Conservation (phyloP, 2,113 vertebrate species). For the Oryzias javanicus region DNA sequence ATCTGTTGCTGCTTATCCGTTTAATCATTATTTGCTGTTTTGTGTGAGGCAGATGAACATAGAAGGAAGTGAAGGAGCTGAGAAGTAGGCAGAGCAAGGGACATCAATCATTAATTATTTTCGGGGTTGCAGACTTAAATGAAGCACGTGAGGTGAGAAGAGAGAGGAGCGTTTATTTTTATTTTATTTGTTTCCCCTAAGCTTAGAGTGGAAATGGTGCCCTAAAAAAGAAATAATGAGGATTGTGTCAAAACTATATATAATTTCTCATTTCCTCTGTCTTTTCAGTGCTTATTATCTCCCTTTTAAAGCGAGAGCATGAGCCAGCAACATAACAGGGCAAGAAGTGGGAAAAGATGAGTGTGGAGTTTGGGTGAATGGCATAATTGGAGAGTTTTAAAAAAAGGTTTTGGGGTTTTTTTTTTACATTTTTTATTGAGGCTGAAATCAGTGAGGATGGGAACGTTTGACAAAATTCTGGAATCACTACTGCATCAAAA, state of each 20-base stretch:
- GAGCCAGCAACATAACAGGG: slow-evolving; percentile 13
- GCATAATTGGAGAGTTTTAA: slow-evolving; percentile 14
- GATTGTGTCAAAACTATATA: slow-evolving; percentile 20
- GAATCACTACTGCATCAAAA: no score
- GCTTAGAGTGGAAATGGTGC: slow-evolving; percentile 23
- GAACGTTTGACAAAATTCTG: no score
- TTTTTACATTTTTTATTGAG: no score
- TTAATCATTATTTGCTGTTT: slow-evolving; percentile 40
- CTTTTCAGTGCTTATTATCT: slow-evolving; percentile 43
- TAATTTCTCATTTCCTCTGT: slow-evolving; percentile 36
- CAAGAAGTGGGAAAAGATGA: slow-evolving; percentile 26
- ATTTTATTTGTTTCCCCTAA: slow-evolving; percentile 8
- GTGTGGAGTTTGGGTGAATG: slow-evolving; percentile 28
- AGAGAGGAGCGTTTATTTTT: not conserved
- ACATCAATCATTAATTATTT: slow-evolving; percentile 46
- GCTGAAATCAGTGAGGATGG: no score
- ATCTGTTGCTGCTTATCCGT: slow-evolving; percentile 21
- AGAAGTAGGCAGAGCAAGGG: slow-evolving; percentile 19
- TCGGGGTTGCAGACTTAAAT: slow-evolving; percentile 29
- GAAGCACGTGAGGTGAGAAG: slow-evolving; percentile 22
- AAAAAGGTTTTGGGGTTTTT: not conserved
- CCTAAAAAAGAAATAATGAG: slow-evolving; percentile 41
- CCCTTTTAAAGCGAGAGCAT: slow-evolving; percentile 9
- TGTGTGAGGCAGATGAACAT: slow-evolving; percentile 35
- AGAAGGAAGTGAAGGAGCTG: slow-evolving; percentile 34